Percentiles rank a stretch among this genome's conserved stretches.
These are phyloP conservation scores for Corapipo altera DNA, from an alignment of 2,113 vertebrate genomes.

Conservation along the genomic window DNA sequence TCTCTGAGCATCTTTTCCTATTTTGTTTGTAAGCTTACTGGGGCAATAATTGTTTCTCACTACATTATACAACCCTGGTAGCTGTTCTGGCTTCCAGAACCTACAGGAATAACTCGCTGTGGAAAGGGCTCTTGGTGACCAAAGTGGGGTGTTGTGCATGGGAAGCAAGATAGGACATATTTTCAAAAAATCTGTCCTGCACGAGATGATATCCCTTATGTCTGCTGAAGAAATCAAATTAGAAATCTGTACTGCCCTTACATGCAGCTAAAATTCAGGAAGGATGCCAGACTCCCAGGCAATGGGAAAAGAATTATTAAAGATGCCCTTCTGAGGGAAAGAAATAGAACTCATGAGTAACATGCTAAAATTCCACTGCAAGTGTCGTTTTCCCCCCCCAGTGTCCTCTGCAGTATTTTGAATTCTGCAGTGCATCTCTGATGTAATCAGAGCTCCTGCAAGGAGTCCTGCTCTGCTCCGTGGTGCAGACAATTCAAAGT, in stretches of 20 bases:
- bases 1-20: neutral
- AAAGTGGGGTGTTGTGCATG: neutral
- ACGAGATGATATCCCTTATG: neutral
- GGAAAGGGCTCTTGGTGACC: neutral
- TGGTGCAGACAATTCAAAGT: constrained; percentile 52
- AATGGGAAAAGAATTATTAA: constrained; percentile 28
- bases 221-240: neutral
- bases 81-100: neutral
- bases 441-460: constrained; percentile 69
- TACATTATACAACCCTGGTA: neutral
- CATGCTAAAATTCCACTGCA: constrained; percentile 50
- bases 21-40: neutral
- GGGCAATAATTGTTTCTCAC: neutral
- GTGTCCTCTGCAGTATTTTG: constrained; percentile 71
- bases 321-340: neutral
- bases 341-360: constrained; percentile 26
- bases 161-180: neutral
- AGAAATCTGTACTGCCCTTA: constrained; percentile 10
- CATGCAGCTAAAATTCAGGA: neutral
- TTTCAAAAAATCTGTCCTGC: neutral
- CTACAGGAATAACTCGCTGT: neutral
- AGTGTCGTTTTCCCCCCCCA: neutral
- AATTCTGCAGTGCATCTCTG: constrained; percentile 75
- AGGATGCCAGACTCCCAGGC: constrained; percentile 1
- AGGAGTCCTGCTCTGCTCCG: constrained; percentile 46